Percentiles rank a stretch among this genome's conserved stretches.
phyloP scores from a whole-genome alignment of 2,888 invertebrate species.

The Eupeodes latifasciatus region DNA sequence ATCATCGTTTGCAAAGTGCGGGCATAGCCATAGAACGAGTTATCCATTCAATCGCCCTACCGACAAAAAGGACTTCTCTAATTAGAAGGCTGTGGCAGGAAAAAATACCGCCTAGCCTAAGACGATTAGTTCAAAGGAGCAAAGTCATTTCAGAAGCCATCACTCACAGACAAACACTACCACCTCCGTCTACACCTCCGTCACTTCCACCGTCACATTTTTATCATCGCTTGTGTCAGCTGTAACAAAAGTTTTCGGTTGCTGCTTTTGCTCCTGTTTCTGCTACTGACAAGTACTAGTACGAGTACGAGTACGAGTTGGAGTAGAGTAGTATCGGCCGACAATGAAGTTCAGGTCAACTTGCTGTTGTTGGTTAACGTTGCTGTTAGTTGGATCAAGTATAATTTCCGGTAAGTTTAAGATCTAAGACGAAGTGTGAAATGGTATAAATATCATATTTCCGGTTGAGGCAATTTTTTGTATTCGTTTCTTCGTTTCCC shows the following conservation, averaged over 20 bases:
- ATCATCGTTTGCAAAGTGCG: constrained; percentile 29
- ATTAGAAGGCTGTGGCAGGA: constrained; percentile 44
- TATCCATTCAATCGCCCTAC: constrained; percentile 5
- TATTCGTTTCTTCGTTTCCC: not conserved
- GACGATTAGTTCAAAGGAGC: constrained; percentile 42
- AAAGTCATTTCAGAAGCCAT: constrained; percentile 63
- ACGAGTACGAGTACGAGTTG: constrained; percentile 30
- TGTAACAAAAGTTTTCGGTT: constrained; percentile 61
- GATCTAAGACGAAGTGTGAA: constrained; percentile 53
- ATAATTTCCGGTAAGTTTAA: constrained; percentile 80
- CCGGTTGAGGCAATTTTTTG: constrained; percentile 13
- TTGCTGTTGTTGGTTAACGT: constrained; percentile 80
- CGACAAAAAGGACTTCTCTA: constrained; percentile 43
- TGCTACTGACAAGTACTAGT: constrained; percentile 33
- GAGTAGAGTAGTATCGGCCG: constrained; percentile 76
- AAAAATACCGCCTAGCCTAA: constrained; percentile 8
- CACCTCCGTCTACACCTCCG: not conserved
- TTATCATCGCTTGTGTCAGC: constrained; percentile 38
- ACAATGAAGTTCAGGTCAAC: constrained; percentile 78
- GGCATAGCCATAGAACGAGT: not conserved
- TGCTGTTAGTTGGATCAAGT: constrained; percentile 80
- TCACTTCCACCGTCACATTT: not conserved
- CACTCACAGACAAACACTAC: constrained; percentile 57
- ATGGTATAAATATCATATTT: constrained; percentile 48
- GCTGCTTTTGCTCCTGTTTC: constrained; percentile 29